phyloP scores from a whole-genome alignment of 1,140 invertebrate species.

The Microplitis demolitor region DNA sequence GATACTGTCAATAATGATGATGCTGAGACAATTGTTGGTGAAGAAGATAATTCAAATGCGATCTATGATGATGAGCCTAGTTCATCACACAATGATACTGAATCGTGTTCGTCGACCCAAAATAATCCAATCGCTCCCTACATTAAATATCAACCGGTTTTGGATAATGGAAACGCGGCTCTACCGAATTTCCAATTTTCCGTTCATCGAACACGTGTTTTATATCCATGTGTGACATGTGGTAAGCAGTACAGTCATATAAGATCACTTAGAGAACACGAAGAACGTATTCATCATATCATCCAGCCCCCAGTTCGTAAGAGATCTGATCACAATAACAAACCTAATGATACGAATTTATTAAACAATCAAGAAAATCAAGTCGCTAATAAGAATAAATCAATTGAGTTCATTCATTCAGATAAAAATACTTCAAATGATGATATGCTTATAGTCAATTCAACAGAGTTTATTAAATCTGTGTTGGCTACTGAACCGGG shows the following conservation, averaged over 20 bases:
- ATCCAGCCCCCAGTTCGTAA: slow-evolving; percentile 27
- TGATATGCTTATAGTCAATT: too few species aligned
- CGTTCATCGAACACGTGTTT: slow-evolving; percentile 38
- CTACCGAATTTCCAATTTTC: slow-evolving; percentile 47
- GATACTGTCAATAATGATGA: not conserved
- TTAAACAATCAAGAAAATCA: not conserved
- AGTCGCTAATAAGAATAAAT: not conserved
- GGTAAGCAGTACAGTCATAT: slow-evolving; percentile 44
- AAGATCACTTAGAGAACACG: slow-evolving; percentile 39
- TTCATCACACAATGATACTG: not conserved
- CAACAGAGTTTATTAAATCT: not conserved
- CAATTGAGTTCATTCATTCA: not conserved
- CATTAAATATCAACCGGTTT: slow-evolving; percentile 35
- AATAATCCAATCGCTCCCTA: slow-evolving; percentile 7
- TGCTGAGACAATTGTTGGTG: not conserved
- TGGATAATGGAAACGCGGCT: slow-evolving; percentile 34
- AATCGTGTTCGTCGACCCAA: slow-evolving; percentile 1
- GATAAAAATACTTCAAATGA: too few species aligned
- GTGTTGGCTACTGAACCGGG: not conserved
- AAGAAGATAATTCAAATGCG: not conserved
- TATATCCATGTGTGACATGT: slow-evolving; percentile 48
- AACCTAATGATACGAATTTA: not conserved
- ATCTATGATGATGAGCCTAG: not conserved
- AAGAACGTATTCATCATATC: slow-evolving; percentile 43
- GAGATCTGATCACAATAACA: not conserved